These are phyloP conservation scores for Plutella xylostella DNA, from an alignment of 2,888 invertebrate genomes.

Conservation along the genomic window DNA sequence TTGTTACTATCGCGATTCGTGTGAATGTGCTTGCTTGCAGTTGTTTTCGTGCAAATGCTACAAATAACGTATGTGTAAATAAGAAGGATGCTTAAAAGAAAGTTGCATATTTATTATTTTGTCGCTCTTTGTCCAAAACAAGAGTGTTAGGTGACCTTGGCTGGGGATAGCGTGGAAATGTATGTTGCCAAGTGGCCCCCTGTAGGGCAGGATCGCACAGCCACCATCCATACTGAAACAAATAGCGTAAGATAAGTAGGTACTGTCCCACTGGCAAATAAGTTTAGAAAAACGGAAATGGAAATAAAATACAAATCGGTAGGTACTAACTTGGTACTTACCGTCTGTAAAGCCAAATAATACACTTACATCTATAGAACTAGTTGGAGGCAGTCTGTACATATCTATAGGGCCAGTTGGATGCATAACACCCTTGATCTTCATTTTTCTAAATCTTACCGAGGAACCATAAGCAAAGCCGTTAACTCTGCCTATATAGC, in stretches of 20 bases:
- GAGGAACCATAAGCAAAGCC: slow-evolving; percentile 67
- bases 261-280: no score
- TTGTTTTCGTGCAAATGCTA: no score
- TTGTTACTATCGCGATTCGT: no score
- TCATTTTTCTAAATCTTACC: slow-evolving; percentile 56
- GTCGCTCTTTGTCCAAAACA: slow-evolving; percentile 44
- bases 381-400: slow-evolving; percentile 55
- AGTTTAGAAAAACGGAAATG: no score
- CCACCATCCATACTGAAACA: slow-evolving; percentile 62
- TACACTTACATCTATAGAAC: slow-evolving; percentile 41
- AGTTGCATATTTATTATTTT: slow-evolving; percentile 56
- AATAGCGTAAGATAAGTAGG: background rate
- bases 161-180: slow-evolving; percentile 42
- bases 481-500: slow-evolving; percentile 61
- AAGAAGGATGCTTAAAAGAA: background rate
- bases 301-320: no score
- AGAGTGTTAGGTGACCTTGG: slow-evolving; percentile 48
- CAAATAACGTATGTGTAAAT: no score
- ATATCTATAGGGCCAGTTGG: slow-evolving; percentile 65
- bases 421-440: slow-evolving; percentile 61
- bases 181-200: slow-evolving; percentile 47
- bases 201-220: slow-evolving; percentile 45
- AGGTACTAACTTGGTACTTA: no score
- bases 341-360: no score
- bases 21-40: background rate